These are phyloP conservation scores for Tethea ocularis DNA, from an alignment of 2,888 invertebrate genomes.

Conservation along the genomic window DNA sequence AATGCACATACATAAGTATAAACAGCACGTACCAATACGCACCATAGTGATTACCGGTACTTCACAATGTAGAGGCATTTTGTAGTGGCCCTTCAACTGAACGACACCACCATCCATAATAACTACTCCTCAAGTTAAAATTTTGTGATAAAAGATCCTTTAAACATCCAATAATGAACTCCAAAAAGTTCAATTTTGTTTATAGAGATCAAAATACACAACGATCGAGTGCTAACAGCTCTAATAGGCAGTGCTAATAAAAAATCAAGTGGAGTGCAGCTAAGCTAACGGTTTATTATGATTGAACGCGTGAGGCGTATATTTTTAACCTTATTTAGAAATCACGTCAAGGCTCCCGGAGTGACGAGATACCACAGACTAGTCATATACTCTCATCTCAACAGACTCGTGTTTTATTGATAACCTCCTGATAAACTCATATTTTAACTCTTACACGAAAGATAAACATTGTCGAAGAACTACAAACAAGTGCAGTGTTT, in stretches of 20 bases:
- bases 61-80: slow-evolving; percentile 36
- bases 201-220: slow-evolving; percentile 11
- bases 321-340: slow-evolving; percentile 58
- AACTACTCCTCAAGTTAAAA: slow-evolving; percentile 13
- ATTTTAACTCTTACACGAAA: slow-evolving; percentile 13
- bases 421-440: slow-evolving; percentile 64
- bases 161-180: slow-evolving; percentile 8
- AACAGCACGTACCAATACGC: slow-evolving; percentile 42
- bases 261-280: slow-evolving; percentile 19
- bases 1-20: slow-evolving; percentile 36
- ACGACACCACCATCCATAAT: slow-evolving; percentile 4
- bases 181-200: not conserved
- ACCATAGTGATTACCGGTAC: slow-evolving; percentile 39
- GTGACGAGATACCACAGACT: slow-evolving; percentile 44
- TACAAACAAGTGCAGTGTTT: slow-evolving; percentile 39
- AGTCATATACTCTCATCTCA: slow-evolving; percentile 44
- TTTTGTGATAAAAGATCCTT: slow-evolving; percentile 10
- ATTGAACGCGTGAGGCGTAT: slow-evolving; percentile 47
- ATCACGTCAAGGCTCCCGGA: slow-evolving; percentile 55
- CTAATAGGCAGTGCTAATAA: slow-evolving; percentile 8
- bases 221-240: slow-evolving; percentile 10
- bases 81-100: slow-evolving; percentile 45
- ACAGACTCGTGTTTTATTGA: slow-evolving; percentile 42
- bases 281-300: slow-evolving; percentile 37
- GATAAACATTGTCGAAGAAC: slow-evolving; percentile 9